phyloP scores from a whole-genome alignment of 2,888 invertebrate species.

The Aromia moschata region DNA sequence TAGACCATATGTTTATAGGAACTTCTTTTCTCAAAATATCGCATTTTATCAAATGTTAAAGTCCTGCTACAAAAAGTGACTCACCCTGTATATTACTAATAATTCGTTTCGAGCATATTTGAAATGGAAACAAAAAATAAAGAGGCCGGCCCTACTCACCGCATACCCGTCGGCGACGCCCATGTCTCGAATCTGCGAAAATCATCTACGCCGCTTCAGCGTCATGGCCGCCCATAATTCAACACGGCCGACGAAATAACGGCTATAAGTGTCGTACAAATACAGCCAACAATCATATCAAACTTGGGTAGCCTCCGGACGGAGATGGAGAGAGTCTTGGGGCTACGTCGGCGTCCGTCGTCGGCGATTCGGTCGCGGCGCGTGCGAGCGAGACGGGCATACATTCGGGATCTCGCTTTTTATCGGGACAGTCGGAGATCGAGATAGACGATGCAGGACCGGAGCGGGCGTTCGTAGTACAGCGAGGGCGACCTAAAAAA shows the following conservation, averaged over 20 bases:
- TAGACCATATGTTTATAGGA: no score
- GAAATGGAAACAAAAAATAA: no score
- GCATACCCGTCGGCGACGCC: slow-evolving; percentile 31
- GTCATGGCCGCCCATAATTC: slow-evolving; percentile 39
- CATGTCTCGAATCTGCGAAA: slow-evolving; percentile 21
- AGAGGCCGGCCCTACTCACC: slow-evolving; percentile 31
- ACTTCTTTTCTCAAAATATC: no score
- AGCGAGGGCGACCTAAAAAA: no score
- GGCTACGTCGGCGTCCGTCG: no score
- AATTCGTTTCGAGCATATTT: no score
- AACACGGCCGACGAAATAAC: slow-evolving; percentile 39
- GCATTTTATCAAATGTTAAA: no score
- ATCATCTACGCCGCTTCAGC: slow-evolving; percentile 26
- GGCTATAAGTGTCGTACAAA: slow-evolving; percentile 49
- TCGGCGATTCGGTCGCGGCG: background rate
- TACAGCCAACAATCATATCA: slow-evolving; percentile 48
- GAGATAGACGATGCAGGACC: no score
- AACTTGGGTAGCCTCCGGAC: slow-evolving; percentile 43
- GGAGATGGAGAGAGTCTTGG: slow-evolving; percentile 16
- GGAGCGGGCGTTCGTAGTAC: no score
- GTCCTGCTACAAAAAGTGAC: no score
- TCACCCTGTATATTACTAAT: no score
- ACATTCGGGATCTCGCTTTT: background rate
- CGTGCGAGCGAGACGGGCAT: background rate
- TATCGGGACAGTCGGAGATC: no score